phyloP scores from a whole-genome alignment of 2,113 vertebrate species.

The Clarias macrocephalus region DNA sequence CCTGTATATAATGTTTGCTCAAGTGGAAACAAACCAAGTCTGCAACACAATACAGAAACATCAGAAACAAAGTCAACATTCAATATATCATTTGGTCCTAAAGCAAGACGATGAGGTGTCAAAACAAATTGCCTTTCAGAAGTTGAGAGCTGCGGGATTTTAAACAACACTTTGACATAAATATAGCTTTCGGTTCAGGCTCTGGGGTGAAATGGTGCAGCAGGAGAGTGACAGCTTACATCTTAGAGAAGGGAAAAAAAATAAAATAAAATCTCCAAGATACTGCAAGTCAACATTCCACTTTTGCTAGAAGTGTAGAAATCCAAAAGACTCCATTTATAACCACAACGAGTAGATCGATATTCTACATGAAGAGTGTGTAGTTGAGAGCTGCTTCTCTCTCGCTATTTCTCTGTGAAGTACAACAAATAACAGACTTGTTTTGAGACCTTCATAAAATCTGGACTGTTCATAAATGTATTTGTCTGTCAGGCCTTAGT shows the following conservation, averaged over 20 bases:
- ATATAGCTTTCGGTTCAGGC: conserved; percentile 40
- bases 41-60: neutral
- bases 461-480: neutral
- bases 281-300: conserved; percentile 10
- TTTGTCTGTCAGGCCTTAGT: neutral
- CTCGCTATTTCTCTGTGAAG: conserved; percentile 10
- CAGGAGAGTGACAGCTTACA: conserved; percentile 34
- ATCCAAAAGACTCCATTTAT: conserved; percentile 11
- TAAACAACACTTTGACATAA: conserved; percentile 42
- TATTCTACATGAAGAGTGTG: neutral
- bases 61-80: conserved; percentile 4
- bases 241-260: neutral
- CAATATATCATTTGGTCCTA: conserved; percentile 17
- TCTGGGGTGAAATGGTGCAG: conserved; percentile 30
- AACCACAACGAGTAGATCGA: conserved; percentile 23
- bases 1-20: neutral
- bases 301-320: neutral
- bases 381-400: neutral
- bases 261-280: neutral
- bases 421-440: neutral
- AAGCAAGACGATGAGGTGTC: conserved; percentile 33
- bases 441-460: neutral
- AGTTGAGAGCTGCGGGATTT: conserved; percentile 15
- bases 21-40: neutral
- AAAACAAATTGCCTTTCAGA: conserved; percentile 45